Base-by-base conservation (phyloP, 2,888 invertebrate species). In the Hydraecia micacea region DNA sequence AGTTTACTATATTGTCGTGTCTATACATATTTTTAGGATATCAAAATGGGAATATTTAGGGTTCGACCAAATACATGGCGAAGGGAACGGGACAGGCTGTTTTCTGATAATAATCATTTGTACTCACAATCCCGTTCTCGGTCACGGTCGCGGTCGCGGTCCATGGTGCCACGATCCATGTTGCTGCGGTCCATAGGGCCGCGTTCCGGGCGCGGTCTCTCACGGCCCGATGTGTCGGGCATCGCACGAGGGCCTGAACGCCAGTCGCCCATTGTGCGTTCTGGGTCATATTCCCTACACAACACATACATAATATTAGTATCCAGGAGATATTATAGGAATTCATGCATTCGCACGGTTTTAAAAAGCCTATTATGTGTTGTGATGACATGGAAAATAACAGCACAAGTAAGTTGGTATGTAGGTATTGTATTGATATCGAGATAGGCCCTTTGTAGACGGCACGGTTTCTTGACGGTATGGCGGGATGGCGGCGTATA, bases 241-340 rank as follows among this genome's bases (percentile, higher is more conserved):
- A 97, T 97, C 4, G 97, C 97, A 49, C 98, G 96, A 58, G 98
- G 97, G 0, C 98, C 98, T 1, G 98, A 97, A 60, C 98, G 97
- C 98, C 98, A 98, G 93, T 98, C 98, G n/a, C 98, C 98, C 88
- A 97, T 97, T 7, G 98, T 97, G 70, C 98, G 97, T 90, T 98
- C 98, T 65, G 97, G 97, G 77, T 98, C 97, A 89, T 98, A 98
- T 60, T 96, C 96, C 88, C 97, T 96, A 90, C 36, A 36, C n/a
- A 39, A 66, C 5, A 74, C 21, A 2, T 63, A 13, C 2, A 28
- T 32, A n/a, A 36, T 6, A 42, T 66, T 49, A 28, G 25, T 65
- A 52, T 49, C 28, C n/a, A 18, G 28, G 25, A 72, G 4, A 32
- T 32, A 46, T 21, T 42, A 58, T 21, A 32, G 13, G 15, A 49